Conservation (phyloP, 2,113 vertebrate genomes). For the Apeltes quadracus region DNA sequence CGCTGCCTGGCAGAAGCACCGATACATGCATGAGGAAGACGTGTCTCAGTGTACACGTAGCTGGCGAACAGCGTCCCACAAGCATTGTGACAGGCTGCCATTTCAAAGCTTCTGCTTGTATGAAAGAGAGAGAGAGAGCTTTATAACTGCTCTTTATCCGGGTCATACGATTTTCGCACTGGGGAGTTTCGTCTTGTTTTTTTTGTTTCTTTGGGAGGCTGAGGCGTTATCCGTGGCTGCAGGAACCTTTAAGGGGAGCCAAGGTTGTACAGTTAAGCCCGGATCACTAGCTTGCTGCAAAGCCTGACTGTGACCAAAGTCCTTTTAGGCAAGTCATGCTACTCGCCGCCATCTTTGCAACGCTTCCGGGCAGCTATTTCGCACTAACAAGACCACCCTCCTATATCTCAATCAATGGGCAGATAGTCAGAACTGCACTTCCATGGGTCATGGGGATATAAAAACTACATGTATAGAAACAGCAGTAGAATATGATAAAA, state of each 20-base stretch:
- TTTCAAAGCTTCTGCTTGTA: constrained; percentile 72
- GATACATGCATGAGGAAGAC: constrained; percentile 50
- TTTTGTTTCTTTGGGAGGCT: constrained; percentile 50
- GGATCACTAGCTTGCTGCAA: constrained; percentile 42
- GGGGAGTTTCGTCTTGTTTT: constrained; percentile 24
- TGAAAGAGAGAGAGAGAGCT: constrained; percentile 53
- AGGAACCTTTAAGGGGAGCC: constrained; percentile 64
- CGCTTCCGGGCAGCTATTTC: no score
- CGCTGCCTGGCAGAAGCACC: constrained; percentile 37
- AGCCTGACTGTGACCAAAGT: background rate
- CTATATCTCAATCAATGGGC: no score
- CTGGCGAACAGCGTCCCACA: constrained; percentile 45
- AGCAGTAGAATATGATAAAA: no score
- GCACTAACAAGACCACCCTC: no score
- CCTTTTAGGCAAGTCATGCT: no score
- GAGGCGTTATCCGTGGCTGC: constrained; percentile 69
- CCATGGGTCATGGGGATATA: no score
- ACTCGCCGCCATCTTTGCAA: no score
- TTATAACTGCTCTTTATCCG: constrained; percentile 61
- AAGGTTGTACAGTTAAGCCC: constrained; percentile 64
- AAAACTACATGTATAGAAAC: no score
- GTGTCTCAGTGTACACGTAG: constrained; percentile 41
- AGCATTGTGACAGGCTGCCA: constrained; percentile 65
- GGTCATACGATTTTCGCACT: constrained; percentile 65
- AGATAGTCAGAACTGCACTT: no score